phyloP scores from a whole-genome alignment of 2,797 vertebrate genomes.

The Ciconia nigra region DNA sequence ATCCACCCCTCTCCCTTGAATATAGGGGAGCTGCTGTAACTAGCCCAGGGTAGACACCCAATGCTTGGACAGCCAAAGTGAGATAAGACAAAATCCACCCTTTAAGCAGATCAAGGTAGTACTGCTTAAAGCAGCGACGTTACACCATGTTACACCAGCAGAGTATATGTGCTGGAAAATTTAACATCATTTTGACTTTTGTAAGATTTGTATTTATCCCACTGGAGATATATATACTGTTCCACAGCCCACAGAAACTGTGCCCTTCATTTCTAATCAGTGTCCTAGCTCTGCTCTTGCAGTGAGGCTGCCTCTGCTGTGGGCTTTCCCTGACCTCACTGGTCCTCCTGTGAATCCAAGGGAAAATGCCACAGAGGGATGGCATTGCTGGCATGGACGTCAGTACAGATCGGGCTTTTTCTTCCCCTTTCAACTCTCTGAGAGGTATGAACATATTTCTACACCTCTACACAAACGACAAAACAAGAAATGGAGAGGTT shows the following conservation, averaged over 20 bases:
- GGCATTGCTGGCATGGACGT: accelerated
- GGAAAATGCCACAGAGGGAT: not conserved
- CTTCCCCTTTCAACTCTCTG: not conserved
- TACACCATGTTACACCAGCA: not conserved
- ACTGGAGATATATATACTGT: not conserved
- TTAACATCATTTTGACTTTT: not conserved
- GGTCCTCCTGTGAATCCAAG: not conserved
- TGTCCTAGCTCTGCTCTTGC: not conserved
- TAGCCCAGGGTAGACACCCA: not conserved
- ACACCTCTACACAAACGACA: not conserved
- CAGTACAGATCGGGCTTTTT: accelerated
- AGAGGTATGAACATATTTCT: not conserved
- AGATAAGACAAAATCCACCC: not conserved
- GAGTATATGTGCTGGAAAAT: not conserved
- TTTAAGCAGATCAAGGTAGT: not conserved
- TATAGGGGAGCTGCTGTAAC: not conserved
- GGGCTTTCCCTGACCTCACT: not conserved
- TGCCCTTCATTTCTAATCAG: not conserved
- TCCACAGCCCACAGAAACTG: not conserved
- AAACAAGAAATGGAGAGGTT: not conserved
- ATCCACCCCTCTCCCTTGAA: not conserved
- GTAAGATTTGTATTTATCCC: not conserved
- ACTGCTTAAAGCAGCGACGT: not conserved
- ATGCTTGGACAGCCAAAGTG: not conserved
- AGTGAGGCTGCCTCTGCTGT: not conserved